Conservation (phyloP, 23 tunicate species). For the Botrylloides violaceus region DNA sequence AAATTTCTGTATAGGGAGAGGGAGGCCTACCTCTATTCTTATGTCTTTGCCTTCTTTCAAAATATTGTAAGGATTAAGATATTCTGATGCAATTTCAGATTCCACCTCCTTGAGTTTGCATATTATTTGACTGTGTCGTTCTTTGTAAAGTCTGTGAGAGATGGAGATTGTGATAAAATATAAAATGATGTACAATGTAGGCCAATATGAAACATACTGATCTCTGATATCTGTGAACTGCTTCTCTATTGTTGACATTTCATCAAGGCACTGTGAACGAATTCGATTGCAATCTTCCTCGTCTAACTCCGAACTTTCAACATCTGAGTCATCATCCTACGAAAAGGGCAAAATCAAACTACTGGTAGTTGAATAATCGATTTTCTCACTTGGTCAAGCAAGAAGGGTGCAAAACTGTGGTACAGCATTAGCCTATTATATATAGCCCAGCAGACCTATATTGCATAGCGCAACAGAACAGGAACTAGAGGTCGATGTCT, state of each 20-base stretch:
- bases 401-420: too few species aligned
- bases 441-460: too few species aligned
- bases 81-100: slow-evolving; percentile 61
- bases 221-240: slow-evolving; percentile 64
- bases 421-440: too few species aligned
- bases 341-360: too few species aligned
- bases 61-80: slow-evolving; percentile 45
- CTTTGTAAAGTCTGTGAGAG: slow-evolving; percentile 52
- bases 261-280: slow-evolving; percentile 47
- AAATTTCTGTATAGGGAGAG: too few species aligned
- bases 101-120: slow-evolving; percentile 41
- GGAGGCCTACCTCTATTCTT: slow-evolving; percentile 73
- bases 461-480: too few species aligned
- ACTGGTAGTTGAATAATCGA: too few species aligned
- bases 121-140: slow-evolving; percentile 58
- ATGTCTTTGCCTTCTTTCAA: slow-evolving; percentile 43
- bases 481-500: too few species aligned
- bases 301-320: slow-evolving; percentile 85
- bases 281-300: slow-evolving; percentile 57
- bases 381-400: too few species aligned
- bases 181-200: neutral
- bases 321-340: slow-evolving; percentile 78
- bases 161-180: too few species aligned
- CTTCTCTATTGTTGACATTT: slow-evolving; percentile 71
- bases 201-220: slow-evolving; percentile 37